A percentile compares a stretch with the other conserved stretches of the same genome.
Conservation (phyloP, 2,113 vertebrate species). For the Brienomyrus longianalis region DNA sequence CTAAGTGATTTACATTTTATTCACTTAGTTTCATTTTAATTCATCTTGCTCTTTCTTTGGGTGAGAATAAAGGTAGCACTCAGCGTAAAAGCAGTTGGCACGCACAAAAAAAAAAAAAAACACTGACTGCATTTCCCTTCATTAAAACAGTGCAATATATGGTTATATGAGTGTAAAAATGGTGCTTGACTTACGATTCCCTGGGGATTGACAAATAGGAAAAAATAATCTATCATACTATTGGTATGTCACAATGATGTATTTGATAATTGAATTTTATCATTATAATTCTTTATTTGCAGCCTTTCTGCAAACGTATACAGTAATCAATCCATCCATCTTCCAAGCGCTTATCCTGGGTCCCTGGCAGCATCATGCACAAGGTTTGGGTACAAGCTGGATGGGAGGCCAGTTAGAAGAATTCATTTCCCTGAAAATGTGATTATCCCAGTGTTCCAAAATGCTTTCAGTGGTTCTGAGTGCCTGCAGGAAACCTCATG, state of each 20-base stretch:
- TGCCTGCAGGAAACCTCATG: neutral
- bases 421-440: neutral
- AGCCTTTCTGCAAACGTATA: neutral
- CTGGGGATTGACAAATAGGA: neutral
- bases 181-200: neutral
- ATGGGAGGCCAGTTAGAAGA: neutral
- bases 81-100: neutral
- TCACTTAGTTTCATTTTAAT: neutral
- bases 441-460: neutral
- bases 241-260: neutral
- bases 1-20: neutral
- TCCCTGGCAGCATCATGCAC: neutral
- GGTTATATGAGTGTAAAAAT: neutral
- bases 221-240: neutral
- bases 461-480: neutral
- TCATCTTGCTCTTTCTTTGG: neutral
- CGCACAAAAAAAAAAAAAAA: neutral
- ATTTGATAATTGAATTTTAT: neutral
- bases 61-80: neutral
- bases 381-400: neutral
- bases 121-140: neutral
- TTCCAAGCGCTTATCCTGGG: neutral
- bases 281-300: neutral
- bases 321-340: neutral
- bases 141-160: neutral